Base-by-base conservation (phyloP, 2,888 invertebrate genomes). In the Rotaria magnacalcarata region DNA sequence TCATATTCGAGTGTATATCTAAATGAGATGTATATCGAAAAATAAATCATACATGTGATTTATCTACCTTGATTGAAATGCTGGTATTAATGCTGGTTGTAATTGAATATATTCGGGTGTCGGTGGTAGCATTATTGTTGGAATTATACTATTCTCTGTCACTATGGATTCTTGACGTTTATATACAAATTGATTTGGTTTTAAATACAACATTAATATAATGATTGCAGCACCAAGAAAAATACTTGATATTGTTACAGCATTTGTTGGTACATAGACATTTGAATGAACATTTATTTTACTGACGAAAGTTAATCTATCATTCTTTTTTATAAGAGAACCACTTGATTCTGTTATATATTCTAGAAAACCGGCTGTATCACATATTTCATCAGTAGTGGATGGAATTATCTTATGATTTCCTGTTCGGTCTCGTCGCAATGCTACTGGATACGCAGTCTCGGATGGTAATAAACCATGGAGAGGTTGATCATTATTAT, bases 1-100 rank as follows among this genome's bases (percentile, higher is more conserved):
- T 91, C 91, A 91, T 96, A 97, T 90, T 97, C 97, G 1, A 93
- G 93, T 88, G 94, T 92, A 90, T 95, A 97, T 84, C 96, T 94
- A 88, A 92, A 94, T 11, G 27, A 34, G 27, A 67, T 3, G 10
- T 14, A 27, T 27, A 5, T 16, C 16, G 14, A 52, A 52, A 16
- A 52, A 52, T 3, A 52, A 16, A 16, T 16, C 8, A 4, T 8
- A 52, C 7, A n/a, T 14, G 88, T 89, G 92, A 92, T 34, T 34
- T 34, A 80, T 56, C 52, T 88, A 41, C 11, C 84, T 84, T 19
- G 14, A 87, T 67, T 27, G 85, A 67, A 67, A 67, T 19, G 34
- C 19, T 19, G 67, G 34, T 34, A 19, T 41, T 6, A 56, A 56
- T 24, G 56, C 0, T 67, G 14, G 16, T 67, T 67, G 52, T 47